Evolutionary conservation across 2,113 vertebrate species (phyloP).

Genomic region (Sminthopsis crassicaudata): DNA sequence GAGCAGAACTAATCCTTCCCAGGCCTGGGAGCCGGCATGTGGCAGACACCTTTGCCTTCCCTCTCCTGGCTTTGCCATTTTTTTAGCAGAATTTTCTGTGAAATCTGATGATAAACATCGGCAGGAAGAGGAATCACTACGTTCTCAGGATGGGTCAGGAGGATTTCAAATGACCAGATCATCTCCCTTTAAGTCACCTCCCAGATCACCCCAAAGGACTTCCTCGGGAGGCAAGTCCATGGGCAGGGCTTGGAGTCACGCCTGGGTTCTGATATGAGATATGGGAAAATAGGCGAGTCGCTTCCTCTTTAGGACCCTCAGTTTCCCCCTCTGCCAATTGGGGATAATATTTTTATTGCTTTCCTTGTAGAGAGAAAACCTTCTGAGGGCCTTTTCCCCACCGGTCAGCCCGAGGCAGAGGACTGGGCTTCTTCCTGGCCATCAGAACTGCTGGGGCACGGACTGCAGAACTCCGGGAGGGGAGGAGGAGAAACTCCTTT

Average conservation of each 20-base stretch:
- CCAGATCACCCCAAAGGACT: background rate
- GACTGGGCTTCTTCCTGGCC: background rate
- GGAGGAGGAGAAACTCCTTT: background rate
- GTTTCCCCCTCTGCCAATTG: background rate
- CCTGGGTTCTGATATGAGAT: background rate
- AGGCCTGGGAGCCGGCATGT: slow-evolving; percentile 29
- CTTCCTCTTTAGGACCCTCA: background rate
- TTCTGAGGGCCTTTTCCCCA: background rate
- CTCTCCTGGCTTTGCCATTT: background rate
- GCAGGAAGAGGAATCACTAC: slow-evolving; percentile 57
- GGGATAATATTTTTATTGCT: background rate
- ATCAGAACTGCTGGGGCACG: background rate
- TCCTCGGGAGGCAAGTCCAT: background rate
- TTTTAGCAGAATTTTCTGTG: slow-evolving; percentile 62
- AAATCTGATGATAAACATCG: slow-evolving; percentile 71
- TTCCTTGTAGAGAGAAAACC: background rate
- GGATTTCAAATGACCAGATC: slow-evolving; percentile 42
- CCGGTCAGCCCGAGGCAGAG: background rate
- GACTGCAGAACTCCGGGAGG: background rate
- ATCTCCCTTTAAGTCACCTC: slow-evolving; percentile 19
- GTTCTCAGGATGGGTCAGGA: slow-evolving; percentile 4
- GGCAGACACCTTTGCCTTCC: background rate
- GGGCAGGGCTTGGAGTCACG: background rate
- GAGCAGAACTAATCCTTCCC: slow-evolving; percentile 70
- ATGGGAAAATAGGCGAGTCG: background rate